A percentile compares a stretch with the other conserved stretches of the same genome.
Conservation (phyloP, 2,113 vertebrate species). For the Asarcornis scutulata region DNA sequence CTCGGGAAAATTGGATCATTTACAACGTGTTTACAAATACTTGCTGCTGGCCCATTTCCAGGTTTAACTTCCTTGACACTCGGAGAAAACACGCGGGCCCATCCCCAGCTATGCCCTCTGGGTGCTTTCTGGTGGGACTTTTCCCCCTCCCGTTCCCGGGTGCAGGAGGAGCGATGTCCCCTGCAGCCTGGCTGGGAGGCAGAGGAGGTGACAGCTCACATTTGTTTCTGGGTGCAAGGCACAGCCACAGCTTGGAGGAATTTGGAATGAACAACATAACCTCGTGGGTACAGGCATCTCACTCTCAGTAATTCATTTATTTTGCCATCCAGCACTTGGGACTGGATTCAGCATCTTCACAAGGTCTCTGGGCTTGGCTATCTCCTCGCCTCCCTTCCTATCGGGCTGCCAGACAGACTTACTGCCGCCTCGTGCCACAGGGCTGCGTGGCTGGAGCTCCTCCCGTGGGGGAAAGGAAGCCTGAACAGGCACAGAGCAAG, state of each 20-base stretch:
- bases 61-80: conserved; percentile 34
- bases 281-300: neutral
- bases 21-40: conserved; percentile 69
- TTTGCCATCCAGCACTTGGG: neutral
- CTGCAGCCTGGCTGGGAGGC: neutral
- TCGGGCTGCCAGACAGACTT: neutral
- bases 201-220: fast-evolving
- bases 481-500: neutral
- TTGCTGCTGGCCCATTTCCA: neutral
- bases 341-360: neutral
- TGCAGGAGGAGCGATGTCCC: neutral
- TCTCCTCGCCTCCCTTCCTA: neutral
- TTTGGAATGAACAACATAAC: neutral
- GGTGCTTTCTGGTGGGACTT: neutral
- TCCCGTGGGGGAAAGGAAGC: neutral
- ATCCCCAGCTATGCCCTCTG: neutral
- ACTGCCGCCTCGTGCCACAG: neutral
- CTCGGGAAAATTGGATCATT: conserved; percentile 67
- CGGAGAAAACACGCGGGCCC: neutral
- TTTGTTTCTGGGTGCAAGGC: neutral
- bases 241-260: neutral
- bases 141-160: neutral
- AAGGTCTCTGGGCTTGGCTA: fast-evolving
- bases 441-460: neutral
- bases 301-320: neutral